A percentile compares a stretch with the other conserved stretches of the same genome.
phyloP scores from a whole-genome alignment of 2,113 vertebrate species.

The Cisticola juncidis region DNA sequence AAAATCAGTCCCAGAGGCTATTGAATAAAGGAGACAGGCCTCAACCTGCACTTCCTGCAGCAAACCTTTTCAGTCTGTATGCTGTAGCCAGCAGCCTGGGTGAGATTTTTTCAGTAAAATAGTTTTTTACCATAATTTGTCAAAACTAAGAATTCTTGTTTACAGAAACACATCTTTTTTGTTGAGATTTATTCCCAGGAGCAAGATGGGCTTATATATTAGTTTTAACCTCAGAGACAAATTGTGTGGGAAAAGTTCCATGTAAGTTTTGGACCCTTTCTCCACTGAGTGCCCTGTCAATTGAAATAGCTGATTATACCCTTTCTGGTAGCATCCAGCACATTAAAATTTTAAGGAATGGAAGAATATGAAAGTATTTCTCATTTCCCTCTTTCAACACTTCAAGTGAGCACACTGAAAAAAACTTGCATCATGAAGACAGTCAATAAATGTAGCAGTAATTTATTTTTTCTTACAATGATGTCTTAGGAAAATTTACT shows the following conservation, averaged over 20 bases:
- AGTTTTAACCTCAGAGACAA: background rate
- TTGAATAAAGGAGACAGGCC: background rate
- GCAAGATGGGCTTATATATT: background rate
- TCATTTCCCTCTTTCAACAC: background rate
- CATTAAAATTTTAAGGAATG: background rate
- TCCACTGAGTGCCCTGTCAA: background rate
- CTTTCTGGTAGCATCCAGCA: background rate
- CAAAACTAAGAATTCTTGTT: background rate
- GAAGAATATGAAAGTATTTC: background rate
- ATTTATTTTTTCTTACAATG: background rate
- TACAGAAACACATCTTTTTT: background rate
- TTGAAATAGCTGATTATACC: background rate
- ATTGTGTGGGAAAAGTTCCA: background rate
- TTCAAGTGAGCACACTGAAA: background rate
- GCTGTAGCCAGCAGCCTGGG: background rate
- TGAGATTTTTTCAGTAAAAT: background rate
- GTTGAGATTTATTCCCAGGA: background rate
- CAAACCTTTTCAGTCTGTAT: background rate
- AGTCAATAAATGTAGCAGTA: background rate
- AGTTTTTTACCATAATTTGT: background rate
- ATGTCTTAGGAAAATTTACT: background rate
- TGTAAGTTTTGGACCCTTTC: background rate
- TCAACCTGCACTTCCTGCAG: background rate
- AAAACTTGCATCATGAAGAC: background rate
- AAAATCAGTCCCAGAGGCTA: background rate